These are phyloP conservation scores for Danionella dracula DNA, from an alignment of 2,797 vertebrate species.

Conservation along the genomic window DNA sequence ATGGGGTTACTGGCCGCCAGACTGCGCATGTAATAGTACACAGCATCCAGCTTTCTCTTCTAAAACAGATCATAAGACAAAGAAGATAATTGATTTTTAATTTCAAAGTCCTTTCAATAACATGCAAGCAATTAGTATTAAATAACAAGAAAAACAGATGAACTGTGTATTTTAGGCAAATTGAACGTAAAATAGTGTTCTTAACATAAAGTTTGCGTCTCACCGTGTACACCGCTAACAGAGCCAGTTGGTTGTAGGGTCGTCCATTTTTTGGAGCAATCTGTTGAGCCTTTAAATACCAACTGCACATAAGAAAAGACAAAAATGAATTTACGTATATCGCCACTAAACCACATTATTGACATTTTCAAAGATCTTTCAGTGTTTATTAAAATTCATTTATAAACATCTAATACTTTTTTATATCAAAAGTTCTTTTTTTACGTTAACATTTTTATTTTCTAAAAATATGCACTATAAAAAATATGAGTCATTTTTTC, in stretches of 20 bases:
- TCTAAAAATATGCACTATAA: too few relatives aligned
- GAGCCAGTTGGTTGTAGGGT: constrained; percentile 93
- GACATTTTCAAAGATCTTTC: too few relatives aligned
- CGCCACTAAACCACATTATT: too few relatives aligned
- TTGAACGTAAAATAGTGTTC: neutral
- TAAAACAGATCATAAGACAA: constrained; percentile 57
- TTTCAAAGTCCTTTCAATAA: neutral
- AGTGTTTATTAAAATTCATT: neutral
- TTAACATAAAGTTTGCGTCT: too few relatives aligned
- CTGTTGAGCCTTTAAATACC: constrained; percentile 98
- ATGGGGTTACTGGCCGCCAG: constrained; percentile 97
- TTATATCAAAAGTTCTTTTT: too few relatives aligned
- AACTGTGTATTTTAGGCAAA: too few relatives aligned
- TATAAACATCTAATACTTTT: too few relatives aligned
- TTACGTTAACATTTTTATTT: too few relatives aligned
- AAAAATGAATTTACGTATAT: too few relatives aligned
- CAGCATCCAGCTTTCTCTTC: constrained; percentile 97
- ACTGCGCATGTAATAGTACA: constrained; percentile 99
- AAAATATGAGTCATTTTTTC: too few relatives aligned
- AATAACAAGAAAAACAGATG: too few relatives aligned
- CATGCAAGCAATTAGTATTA: too few relatives aligned
- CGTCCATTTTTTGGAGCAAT: constrained; percentile 98
- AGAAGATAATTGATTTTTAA: neutral
- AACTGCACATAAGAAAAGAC: constrained; percentile 64
- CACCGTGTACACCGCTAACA: constrained; percentile 96